phyloP scores from a whole-genome alignment of 1,140 invertebrate species.

The Atta colombica region DNA sequence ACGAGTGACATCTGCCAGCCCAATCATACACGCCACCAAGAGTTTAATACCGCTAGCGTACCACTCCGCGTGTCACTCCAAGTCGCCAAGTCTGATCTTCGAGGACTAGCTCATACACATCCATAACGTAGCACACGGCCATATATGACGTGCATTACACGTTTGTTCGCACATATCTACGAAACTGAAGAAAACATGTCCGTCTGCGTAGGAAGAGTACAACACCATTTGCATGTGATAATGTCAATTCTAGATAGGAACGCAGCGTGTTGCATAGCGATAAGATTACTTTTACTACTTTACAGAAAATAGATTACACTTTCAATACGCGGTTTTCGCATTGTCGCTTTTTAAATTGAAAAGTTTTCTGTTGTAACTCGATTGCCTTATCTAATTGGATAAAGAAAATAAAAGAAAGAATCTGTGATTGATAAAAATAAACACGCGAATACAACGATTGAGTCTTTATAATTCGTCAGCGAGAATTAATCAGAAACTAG shows the following conservation, averaged over 20 bases:
- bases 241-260: slow-evolving; percentile 26
- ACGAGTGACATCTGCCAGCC: slow-evolving; percentile 84
- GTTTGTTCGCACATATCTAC: slow-evolving; percentile 29
- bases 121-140: neutral
- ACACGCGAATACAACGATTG: neutral
- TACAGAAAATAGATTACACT: neutral
- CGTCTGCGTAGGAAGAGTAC: neutral
- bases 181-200: slow-evolving; percentile 33
- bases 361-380: neutral
- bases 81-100: slow-evolving; percentile 50
- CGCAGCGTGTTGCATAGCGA: neutral
- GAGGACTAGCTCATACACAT: slow-evolving; percentile 10
- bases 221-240: slow-evolving; percentile 2
- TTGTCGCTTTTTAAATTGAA: neutral
- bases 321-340: neutral
- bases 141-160: neutral
- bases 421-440: neutral
- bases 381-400: neutral
- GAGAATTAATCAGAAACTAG: neutral
- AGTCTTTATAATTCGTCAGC: slow-evolving; percentile 27
- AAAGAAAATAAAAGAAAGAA: neutral
- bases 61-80: slow-evolving; percentile 62
- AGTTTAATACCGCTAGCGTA: slow-evolving; percentile 72
- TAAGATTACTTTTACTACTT: slow-evolving; percentile 9
- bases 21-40: slow-evolving; percentile 81